These are phyloP conservation scores for Zaprionus tsacasi DNA, from an alignment of 1,140 invertebrate species.

Conservation along the genomic window DNA sequence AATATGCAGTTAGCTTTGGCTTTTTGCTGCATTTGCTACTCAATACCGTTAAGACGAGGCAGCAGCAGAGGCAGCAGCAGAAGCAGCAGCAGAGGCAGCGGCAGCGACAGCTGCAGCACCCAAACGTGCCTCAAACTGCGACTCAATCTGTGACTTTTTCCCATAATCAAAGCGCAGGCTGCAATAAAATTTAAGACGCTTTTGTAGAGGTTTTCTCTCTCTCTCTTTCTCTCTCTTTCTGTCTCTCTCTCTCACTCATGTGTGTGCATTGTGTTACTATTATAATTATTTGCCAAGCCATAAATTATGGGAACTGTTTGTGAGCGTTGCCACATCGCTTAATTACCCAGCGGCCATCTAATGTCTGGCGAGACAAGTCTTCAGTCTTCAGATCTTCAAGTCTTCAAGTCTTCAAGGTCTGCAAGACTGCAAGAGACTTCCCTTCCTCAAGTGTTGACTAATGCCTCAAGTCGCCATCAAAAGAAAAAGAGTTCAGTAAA, in stretches of 20 bases:
- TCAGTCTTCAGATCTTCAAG: no score
- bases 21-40: conserved; percentile 16
- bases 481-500: conserved; percentile 64
- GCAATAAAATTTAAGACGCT: conserved; percentile 78
- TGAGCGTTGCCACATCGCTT: conserved; percentile 72
- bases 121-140: conserved; percentile 12
- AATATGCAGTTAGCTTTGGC: conserved; percentile 49
- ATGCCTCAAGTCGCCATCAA: conserved; percentile 56
- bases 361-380: conserved; percentile 43
- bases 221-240: not conserved
- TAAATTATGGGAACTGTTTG: conserved; percentile 72
- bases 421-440: not conserved
- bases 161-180: conserved; percentile 75
- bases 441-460: conserved; percentile 38
- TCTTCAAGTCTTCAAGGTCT: no score
- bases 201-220: conserved; percentile 48
- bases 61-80: conserved; percentile 15
- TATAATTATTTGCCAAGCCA: conserved; percentile 76
- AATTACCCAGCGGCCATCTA: conserved; percentile 69
- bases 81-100: not conserved
- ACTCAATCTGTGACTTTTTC: conserved; percentile 39
- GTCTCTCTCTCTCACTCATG: not conserved
- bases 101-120: not conserved
- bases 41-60: conserved; percentile 45
- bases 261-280: conserved; percentile 72